These are phyloP conservation scores for Coelogynopora nodosa DNA, from an alignment of 2,888 invertebrate species.

Conservation along the genomic window DNA sequence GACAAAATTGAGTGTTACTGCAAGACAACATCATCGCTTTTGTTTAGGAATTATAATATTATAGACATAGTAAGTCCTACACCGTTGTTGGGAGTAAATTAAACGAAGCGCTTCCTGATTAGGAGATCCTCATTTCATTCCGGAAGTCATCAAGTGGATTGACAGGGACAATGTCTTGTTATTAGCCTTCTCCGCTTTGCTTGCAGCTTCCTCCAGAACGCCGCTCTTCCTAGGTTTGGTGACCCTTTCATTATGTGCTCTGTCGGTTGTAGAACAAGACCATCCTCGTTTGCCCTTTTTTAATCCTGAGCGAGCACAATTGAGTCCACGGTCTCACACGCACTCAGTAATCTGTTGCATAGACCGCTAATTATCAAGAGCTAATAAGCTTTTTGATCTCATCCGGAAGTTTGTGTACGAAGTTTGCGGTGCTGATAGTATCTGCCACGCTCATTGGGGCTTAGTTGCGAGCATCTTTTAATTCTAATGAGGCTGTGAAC, in stretches of 20 bases:
- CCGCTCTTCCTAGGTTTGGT: background rate
- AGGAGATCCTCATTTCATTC: constrained; percentile 12
- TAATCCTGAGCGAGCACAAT: constrained; percentile 1
- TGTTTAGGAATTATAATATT: too few species aligned
- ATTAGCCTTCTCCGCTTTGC: constrained; percentile 20
- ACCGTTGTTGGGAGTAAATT: background rate
- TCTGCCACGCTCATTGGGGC: background rate
- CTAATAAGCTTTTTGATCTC: background rate
- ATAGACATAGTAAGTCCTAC: too few species aligned
- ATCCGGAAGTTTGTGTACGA: background rate
- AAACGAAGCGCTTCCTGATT: constrained; percentile 27
- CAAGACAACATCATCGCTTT: too few species aligned
- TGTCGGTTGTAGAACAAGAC: too few species aligned
- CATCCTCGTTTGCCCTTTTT: background rate
- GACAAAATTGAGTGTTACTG: too few species aligned
- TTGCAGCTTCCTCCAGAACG: background rate
- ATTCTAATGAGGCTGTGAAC: background rate
- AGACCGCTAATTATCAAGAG: background rate
- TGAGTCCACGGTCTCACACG: constrained; percentile 28
- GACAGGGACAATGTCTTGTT: background rate
- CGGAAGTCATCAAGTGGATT: background rate
- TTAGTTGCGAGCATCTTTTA: background rate
- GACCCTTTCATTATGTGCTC: too few species aligned
- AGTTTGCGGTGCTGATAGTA: background rate
- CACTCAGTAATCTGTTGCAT: constrained; percentile 18